Percentiles rank a stretch among this genome's conserved stretches.
These are phyloP conservation scores for Orussus abietinus DNA, from an alignment of 1,140 invertebrate genomes.

Conservation along the genomic window DNA sequence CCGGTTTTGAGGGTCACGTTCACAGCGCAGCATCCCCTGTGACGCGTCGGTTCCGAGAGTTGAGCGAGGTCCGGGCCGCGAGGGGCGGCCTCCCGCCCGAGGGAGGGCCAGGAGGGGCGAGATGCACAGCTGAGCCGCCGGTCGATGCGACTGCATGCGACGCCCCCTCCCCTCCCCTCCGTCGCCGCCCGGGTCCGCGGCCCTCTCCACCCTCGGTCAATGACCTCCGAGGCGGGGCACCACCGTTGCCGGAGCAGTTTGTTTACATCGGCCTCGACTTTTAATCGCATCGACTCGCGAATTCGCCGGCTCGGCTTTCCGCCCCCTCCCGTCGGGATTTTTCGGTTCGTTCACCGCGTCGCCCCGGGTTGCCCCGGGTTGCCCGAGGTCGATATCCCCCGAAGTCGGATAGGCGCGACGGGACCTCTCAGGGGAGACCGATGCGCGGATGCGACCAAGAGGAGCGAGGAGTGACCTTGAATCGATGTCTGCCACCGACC, in stretches of 20 bases:
- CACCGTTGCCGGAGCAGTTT: conserved; percentile 36
- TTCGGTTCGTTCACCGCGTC: no score
- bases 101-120: conserved; percentile 9
- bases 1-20: conserved; percentile 51
- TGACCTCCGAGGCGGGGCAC: conserved; percentile 41
- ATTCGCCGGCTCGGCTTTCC: conserved; percentile 13
- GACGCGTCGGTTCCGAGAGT: conserved; percentile 41
- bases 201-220: conserved; percentile 34
- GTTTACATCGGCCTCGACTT: conserved; percentile 46
- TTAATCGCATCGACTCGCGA: conserved; percentile 47
- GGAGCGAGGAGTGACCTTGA: no score
- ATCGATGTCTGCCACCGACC: no score
- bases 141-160: conserved; percentile 44
- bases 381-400: no score
- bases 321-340: not conserved
- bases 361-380: no score
- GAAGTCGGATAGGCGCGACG: no score
- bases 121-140: conserved; percentile 46
- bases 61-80: conserved; percentile 43
- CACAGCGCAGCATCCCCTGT: conserved; percentile 43
- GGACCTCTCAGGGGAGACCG: no score
- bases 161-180: conserved; percentile 16
- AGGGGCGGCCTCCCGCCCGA: conserved; percentile 2
- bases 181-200: conserved; percentile 22
- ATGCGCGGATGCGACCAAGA: no score